Base-by-base conservation (phyloP, 2,797 vertebrate species). In the Poeciliopsis turneri region DNA sequence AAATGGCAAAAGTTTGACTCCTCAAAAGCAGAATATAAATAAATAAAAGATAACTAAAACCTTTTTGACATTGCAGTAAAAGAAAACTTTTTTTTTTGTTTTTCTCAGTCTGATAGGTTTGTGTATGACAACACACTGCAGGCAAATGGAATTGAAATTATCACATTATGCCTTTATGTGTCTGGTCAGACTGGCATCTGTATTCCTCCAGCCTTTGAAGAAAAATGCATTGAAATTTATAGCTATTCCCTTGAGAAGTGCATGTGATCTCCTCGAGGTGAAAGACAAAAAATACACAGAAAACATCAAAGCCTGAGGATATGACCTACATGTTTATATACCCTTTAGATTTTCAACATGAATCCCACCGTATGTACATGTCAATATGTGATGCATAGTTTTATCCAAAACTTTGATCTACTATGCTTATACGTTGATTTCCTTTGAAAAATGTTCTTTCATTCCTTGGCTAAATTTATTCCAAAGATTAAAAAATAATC, bases 171-270 rank as follows among this genome's bases (percentile, higher is more conserved):
- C 41, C 57, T 80, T 6, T 71, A 80, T 88, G 80, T 82, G 72
- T 75, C 51, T 75, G 74, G 45, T 79, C 80, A 39, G 61, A 64
- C 59, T 18, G 23, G 43, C n/a, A 70, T 79, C 59, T 78, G 49
- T 45, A 78, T 4, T 68, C 68, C 66, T 83, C 72, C 33, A 16
- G 18, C 78, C 82, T 91, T 87, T 91, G 82, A 90, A 84, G 77
- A 88, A 82, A 59, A 13, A 81, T 87, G 81, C 72, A 76, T 75
- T 25, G 72, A 61, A 51, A 72, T 81, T 75, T 79, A 79, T 79
- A 20, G 46, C 28, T 18, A n/a, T 80, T 77, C 36, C 36, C 68
- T 47, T 74, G 49, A 78, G 73, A 86, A 76, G 77, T 71, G n/a
- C 25, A 36, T 76, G 18, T 78, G 73, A 82, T 80, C 78, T 36